These are phyloP conservation scores for Aratinga solstitialis DNA, from an alignment of 2,797 vertebrate genomes.

Conservation along the genomic window DNA sequence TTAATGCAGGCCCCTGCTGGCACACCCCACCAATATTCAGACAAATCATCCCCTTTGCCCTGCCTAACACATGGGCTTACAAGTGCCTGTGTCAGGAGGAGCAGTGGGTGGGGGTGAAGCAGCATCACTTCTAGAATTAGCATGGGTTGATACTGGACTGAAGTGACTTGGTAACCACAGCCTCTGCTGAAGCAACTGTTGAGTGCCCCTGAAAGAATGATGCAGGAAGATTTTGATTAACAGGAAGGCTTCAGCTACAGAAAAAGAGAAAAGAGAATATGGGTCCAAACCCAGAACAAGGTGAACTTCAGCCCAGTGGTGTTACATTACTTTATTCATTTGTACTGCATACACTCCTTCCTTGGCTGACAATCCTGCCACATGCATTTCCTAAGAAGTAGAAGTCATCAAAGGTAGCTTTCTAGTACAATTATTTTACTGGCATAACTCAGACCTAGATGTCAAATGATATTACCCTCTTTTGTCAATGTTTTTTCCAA, in stretches of 20 bases:
- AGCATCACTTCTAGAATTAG: background rate
- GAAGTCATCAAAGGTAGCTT: background rate
- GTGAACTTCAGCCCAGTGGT: background rate
- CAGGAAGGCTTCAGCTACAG: background rate
- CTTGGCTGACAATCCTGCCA: background rate
- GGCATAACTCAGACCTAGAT: background rate
- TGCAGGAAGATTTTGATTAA: background rate
- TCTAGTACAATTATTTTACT: background rate
- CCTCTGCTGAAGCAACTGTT: background rate
- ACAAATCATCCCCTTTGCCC: background rate
- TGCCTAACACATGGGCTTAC: background rate
- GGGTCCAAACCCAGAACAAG: background rate
- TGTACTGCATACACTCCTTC: background rate
- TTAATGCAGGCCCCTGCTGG: background rate
- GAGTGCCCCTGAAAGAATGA: background rate
- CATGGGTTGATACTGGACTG: background rate
- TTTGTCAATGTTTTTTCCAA: background rate
- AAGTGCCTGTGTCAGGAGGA: background rate
- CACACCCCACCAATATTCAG: background rate
- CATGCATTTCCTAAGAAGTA: background rate
- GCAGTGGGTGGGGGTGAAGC: fast-evolving
- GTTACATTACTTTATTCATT: background rate
- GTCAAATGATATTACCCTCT: background rate
- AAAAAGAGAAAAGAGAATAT: background rate
- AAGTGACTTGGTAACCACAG: background rate